Percentiles rank a stretch among this genome's conserved stretches.
Conservation (phyloP, 2,113 vertebrate genomes). For the Charadrius vociferus region DNA sequence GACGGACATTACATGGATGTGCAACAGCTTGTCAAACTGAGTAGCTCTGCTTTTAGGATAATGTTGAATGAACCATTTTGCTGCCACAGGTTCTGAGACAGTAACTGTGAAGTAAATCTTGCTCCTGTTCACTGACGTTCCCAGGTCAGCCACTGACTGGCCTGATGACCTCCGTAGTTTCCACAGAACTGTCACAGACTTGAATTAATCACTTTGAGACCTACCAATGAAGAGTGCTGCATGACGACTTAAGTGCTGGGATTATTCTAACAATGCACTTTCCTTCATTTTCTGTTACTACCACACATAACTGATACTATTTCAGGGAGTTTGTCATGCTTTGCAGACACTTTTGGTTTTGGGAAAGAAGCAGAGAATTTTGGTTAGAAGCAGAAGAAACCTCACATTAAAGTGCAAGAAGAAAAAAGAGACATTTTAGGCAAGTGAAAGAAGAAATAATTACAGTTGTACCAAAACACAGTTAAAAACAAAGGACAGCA, state of each 20-base stretch:
- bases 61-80: not conserved
- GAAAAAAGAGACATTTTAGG: not conserved
- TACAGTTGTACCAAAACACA: not conserved
- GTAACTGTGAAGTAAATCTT: not conserved
- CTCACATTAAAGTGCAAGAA: not conserved
- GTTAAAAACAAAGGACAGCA: not conserved
- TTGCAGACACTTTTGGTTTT: not conserved
- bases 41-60: not conserved
- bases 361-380: not conserved
- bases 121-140: not conserved
- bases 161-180: not conserved
- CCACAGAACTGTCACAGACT: not conserved
- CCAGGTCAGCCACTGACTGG: not conserved
- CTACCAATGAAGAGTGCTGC: not conserved
- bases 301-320: not conserved
- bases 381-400: not conserved
- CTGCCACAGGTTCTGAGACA: not conserved
- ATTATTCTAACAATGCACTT: not conserved
- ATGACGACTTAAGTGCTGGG: rapidly evolving
- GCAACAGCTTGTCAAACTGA: not conserved
- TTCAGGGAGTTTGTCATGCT: not conserved
- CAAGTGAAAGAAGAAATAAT: not conserved
- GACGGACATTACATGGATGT: not conserved
- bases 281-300: not conserved
- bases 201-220: not conserved